Base-by-base conservation (phyloP, 2,888 invertebrate species). In the Cremastinae sp. region DNA sequence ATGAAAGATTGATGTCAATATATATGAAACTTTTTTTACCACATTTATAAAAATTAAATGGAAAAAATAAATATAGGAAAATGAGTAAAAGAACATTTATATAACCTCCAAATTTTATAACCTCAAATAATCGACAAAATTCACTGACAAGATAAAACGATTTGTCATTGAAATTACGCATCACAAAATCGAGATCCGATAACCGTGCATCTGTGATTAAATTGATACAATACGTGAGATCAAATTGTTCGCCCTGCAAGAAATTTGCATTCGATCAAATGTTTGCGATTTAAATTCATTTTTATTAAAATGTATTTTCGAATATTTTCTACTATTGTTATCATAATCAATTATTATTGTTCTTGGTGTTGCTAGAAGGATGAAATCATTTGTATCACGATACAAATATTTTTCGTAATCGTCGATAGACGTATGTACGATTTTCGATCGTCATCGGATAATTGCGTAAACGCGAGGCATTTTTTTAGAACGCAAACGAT, bases 101-200 rank as follows among this genome's bases (percentile, higher is more conserved):
- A 14, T 56, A 16, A 34, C 12, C 8, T 14, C 10, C 34, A 14
- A 12, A 20, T 28, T 28, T 2, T 28, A 28, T 28, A 41, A 20
- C 12, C 18, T 18, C 58, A 58, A 38, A 38, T 28, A 38, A 56
- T 18, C 16, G 1, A n/a, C n/a, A 18, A 58, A 54, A 38, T 51
- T 54, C 38, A 36, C 12, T 16, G 20, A 61, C 45, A 43, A 22
- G 9, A 14, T 38, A 8, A 36, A 54, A 45, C 9, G 9, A 28
- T 28, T 45, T 38, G 36, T 47, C 54, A 49, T 36, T 22, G n/a
- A 38, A 38, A 49, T 38, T 45, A 45, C 70, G 61, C 36, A 41
- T 51, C 16, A 18, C 5, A 22, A 38, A 49, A 12, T 34, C 36
- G 36, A n/a, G n/a, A 49, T 68, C 49, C 34, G 54, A 53, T 49